A percentile compares a stretch with the other conserved stretches of the same genome.
These are phyloP conservation scores for Dynastes grantii DNA, from an alignment of 2,888 invertebrate genomes.

Conservation along the genomic window DNA sequence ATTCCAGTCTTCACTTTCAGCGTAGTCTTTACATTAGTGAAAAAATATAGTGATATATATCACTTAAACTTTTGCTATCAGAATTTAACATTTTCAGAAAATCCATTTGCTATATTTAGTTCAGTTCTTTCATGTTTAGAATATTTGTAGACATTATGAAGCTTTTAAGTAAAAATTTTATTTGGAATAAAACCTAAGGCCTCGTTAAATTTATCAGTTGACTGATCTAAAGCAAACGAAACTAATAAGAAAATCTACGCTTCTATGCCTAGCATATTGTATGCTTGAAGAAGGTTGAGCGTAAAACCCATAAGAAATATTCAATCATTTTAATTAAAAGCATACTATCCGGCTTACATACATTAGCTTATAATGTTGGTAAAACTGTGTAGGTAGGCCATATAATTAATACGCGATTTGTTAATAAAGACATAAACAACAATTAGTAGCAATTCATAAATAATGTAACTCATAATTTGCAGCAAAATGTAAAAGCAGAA, in stretches of 20 bases:
- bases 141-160: neutral
- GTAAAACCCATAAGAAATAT: constrained; percentile 14
- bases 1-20: too few species aligned
- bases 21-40: too few species aligned
- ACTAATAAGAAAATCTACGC: neutral
- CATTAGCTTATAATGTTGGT: constrained; percentile 21
- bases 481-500: neutral
- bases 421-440: neutral
- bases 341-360: constrained; percentile 34
- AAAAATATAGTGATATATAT: too few species aligned
- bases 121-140: too few species aligned
- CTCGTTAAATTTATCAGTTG: constrained; percentile 25
- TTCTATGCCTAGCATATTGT: neutral
- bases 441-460: neutral
- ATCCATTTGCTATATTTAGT: too few species aligned
- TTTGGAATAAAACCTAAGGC: neutral
- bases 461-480: neutral
- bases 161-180: neutral
- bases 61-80: too few species aligned
- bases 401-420: constrained; percentile 7
- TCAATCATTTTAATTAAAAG: constrained; percentile 35
- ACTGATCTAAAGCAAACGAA: constrained; percentile 5
- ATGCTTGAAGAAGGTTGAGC: neutral
- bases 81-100: too few species aligned
- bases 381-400: constrained; percentile 26